A percentile compares a stretch with the other conserved stretches of the same genome.
Conservation (phyloP, 2,888 invertebrate species). For the Leptinotarsa peninsularis region DNA sequence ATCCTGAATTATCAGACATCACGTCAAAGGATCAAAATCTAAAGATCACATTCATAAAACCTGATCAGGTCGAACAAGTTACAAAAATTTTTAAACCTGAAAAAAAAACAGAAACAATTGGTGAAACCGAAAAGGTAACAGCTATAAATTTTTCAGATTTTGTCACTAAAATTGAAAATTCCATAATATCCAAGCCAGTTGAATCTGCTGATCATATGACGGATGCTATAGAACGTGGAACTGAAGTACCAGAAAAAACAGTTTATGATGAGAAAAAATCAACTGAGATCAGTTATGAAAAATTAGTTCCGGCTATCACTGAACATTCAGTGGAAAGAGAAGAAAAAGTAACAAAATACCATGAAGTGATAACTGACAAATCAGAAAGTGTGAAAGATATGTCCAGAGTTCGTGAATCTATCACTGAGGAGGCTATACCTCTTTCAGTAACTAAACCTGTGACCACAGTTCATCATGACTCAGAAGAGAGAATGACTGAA, state of each 20-base stretch:
- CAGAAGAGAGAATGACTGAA: not conserved
- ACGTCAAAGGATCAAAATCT: not conserved
- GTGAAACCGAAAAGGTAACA: not conserved
- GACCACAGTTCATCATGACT: not conserved
- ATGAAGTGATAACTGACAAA: not conserved
- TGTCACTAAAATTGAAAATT: constrained; percentile 29
- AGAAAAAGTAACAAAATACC: not conserved
- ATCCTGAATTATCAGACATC: constrained; percentile 1
- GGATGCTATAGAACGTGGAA: constrained; percentile 28
- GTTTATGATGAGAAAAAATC: too few relatives aligned
- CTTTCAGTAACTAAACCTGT: not conserved
- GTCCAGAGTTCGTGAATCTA: not conserved
- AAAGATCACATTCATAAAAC: constrained; percentile 5
- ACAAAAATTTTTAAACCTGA: constrained; percentile 9
- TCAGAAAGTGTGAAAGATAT: not conserved
- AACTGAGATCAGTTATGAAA: not conserved
- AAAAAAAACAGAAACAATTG: not conserved
- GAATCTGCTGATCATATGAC: constrained; percentile 30
- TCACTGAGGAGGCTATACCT: not conserved
- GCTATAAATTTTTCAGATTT: constrained; percentile 18
- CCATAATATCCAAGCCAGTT: constrained; percentile 20
- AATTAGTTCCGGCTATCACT: not conserved
- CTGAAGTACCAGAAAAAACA: constrained; percentile 12
- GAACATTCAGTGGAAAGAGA: not conserved
- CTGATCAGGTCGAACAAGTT: not conserved